Conservation (phyloP, 2,797 vertebrate species). For the Pangasius krempfi region DNA sequence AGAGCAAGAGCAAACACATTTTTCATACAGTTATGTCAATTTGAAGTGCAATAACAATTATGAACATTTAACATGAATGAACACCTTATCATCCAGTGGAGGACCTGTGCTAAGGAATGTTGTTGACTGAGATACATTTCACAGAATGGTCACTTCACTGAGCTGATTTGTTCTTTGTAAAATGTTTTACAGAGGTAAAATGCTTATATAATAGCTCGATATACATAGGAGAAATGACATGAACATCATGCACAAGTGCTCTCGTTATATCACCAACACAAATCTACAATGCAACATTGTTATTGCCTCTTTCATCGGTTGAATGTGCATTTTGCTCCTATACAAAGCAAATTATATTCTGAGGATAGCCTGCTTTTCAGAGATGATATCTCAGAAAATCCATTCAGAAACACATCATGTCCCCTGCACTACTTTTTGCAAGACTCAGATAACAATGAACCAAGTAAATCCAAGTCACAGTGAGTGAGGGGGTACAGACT, state of each 20-base stretch:
- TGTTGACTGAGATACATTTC: background rate
- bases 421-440: background rate
- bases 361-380: slow-evolving; percentile 11
- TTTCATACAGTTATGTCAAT: slow-evolving; percentile 19
- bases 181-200: slow-evolving; percentile 34
- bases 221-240: background rate
- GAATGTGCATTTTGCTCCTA: slow-evolving; percentile 12
- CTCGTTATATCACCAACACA: background rate
- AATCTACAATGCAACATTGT: background rate
- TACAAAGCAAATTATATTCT: slow-evolving; percentile 21
- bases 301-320: background rate
- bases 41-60: slow-evolving; percentile 32
- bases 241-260: background rate
- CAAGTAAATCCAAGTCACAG: background rate
- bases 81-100: slow-evolving; percentile 4
- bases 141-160: background rate
- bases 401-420: slow-evolving; percentile 4
- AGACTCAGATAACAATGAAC: slow-evolving; percentile 12
- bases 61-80: slow-evolving; percentile 41
- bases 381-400: slow-evolving; percentile 28
- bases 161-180: slow-evolving; percentile 32
- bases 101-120: background rate
- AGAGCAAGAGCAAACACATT: slow-evolving; percentile 17
- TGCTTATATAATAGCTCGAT: background rate
- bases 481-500: background rate